Conservation (phyloP, 2,888 invertebrate genomes). For the Cheilosia pagana region DNA sequence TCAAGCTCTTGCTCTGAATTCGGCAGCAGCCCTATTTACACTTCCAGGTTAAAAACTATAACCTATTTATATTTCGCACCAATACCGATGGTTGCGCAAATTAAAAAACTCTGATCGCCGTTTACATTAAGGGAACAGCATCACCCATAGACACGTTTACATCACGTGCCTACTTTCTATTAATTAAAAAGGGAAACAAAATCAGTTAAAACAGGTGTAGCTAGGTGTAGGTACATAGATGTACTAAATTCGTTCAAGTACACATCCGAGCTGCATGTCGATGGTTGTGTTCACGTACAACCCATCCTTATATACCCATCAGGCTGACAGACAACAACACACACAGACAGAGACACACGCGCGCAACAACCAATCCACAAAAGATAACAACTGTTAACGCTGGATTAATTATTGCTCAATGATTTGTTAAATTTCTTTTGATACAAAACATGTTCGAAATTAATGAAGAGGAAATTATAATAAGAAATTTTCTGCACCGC, state of each 20-base stretch:
- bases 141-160: slow-evolving; percentile 8
- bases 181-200: slow-evolving; percentile 18
- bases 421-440: slow-evolving; percentile 77
- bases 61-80: too few species aligned
- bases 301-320: slow-evolving; percentile 76
- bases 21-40: too few species aligned
- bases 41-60: too few species aligned
- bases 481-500: slow-evolving; percentile 59
- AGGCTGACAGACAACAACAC: slow-evolving; percentile 77
- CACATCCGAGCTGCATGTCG: slow-evolving; percentile 39
- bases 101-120: neutral
- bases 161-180: slow-evolving; percentile 40
- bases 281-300: slow-evolving; percentile 1
- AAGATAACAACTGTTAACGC: slow-evolving; percentile 79
- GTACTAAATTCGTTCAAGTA: slow-evolving; percentile 22
- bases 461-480: slow-evolving; percentile 75
- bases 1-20: too few species aligned
- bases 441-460: slow-evolving; percentile 74
- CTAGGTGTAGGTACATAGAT: neutral
- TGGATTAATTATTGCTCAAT: slow-evolving; percentile 82
- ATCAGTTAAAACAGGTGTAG: slow-evolving; percentile 7
- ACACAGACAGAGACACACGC: slow-evolving; percentile 53
- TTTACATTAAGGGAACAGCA: neutral
- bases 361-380: slow-evolving; percentile 32
- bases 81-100: neutral